A percentile compares a stretch with the other conserved stretches of the same genome.
Evolutionary conservation across 2,113 vertebrate species (phyloP).

Genomic region (Chaetura pelagica): DNA sequence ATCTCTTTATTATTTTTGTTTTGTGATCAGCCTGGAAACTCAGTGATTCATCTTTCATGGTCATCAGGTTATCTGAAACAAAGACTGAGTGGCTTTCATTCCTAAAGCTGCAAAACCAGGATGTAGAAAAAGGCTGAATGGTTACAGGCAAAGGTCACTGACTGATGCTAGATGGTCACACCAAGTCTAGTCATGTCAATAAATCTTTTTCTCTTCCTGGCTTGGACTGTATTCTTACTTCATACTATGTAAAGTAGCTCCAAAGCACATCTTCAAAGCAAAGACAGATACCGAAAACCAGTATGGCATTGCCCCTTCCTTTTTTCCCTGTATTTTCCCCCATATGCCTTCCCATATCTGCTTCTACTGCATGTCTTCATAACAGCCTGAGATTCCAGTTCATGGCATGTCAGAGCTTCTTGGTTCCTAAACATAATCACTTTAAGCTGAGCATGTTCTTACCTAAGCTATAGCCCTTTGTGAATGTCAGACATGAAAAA

Average conservation of each 20-base stretch:
- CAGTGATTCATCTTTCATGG: accelerated
- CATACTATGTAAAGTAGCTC: neutral
- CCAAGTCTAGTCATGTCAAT: neutral
- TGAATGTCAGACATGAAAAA: neutral
- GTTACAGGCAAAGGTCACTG: neutral
- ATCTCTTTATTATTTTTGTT: neutral
- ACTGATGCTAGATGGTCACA: neutral
- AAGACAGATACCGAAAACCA: neutral
- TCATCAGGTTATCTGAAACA: neutral
- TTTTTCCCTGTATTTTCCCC: accelerated
- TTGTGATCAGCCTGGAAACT: accelerated
- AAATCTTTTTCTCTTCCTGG: neutral
- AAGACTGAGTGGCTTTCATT: neutral
- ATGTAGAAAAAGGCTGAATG: neutral
- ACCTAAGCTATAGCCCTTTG: neutral
- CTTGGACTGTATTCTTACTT: neutral
- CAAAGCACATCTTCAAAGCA: neutral
- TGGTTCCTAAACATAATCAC: neutral
- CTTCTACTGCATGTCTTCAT: neutral
- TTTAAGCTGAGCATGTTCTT: neutral
- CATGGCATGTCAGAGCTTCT: neutral
- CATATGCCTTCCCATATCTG: neutral
- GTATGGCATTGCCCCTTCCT: neutral
- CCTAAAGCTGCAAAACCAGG: neutral
- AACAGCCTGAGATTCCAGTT: neutral